Conservation (phyloP, 2,888 invertebrate species). For the Lepidocyrtoides sp. region DNA sequence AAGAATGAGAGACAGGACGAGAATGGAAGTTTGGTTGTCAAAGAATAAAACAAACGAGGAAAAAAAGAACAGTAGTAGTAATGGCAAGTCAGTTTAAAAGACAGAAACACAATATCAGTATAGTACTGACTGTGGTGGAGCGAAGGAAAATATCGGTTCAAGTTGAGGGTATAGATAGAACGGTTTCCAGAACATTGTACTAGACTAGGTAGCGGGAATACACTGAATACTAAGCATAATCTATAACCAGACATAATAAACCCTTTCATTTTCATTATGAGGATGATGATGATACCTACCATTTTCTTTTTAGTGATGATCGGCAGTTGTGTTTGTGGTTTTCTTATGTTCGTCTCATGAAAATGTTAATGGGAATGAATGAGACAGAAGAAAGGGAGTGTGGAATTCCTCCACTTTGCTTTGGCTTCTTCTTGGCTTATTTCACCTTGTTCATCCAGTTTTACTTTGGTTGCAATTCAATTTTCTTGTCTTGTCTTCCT, state of each 20-base stretch:
- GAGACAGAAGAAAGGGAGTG: slow-evolving; percentile 47
- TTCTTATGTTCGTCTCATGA: background rate
- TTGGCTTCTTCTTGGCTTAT: background rate
- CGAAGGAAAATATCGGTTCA: too few relatives aligned
- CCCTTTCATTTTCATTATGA: slow-evolving; percentile 41
- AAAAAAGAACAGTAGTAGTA: too few relatives aligned
- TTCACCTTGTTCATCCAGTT: background rate
- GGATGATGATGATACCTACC: slow-evolving; percentile 22
- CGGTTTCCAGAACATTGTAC: background rate
- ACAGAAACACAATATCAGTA: too few relatives aligned
- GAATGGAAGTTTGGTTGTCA: background rate
- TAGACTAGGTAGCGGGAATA: too few relatives aligned
- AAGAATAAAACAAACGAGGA: background rate
- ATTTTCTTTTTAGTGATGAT: slow-evolving; percentile 20
- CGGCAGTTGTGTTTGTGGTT: slow-evolving; percentile 2
- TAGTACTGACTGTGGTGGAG: too few relatives aligned
- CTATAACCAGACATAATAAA: background rate
- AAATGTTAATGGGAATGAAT: slow-evolving; percentile 46
- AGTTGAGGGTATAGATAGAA: too few relatives aligned
- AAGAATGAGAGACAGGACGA: background rate
- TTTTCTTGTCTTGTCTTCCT: slow-evolving; percentile 41
- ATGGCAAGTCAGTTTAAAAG: too few relatives aligned
- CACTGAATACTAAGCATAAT: background rate
- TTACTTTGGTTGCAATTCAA: too few relatives aligned
- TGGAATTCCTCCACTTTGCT: slow-evolving; percentile 21